Base-by-base conservation (phyloP, 2,888 invertebrate species). In the Sicus ferrugineus region DNA sequence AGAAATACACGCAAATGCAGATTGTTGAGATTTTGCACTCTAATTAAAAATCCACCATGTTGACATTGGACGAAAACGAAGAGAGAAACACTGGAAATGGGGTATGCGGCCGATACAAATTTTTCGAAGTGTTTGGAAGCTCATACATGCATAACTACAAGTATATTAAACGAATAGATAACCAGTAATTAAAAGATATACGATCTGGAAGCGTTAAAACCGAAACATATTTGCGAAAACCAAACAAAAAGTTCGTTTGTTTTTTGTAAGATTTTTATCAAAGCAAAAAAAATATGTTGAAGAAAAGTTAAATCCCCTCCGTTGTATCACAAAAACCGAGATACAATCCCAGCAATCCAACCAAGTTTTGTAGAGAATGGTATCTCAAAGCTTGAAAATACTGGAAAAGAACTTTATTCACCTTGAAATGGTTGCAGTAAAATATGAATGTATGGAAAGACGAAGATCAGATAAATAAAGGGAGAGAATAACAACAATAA, bases 11-110 rank as follows among this genome's bases (percentile, higher is more conserved):
- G 61, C 61, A 54, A 28, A 54, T 54, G 23, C 54, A 28, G 23
- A 61, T 38, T 42, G 26, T 42, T 61, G 16, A 26, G 16, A 61
- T 42, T 38, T 61, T 61, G 61, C 42, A 61, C 61, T 61, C 61
- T 42, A 61, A 61, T 38, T 26, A 34, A 61, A n/a, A 64, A 64
- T 50, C 64, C 64, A 48, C 64, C 46, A 48, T 50, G 14, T 64
- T 64, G 64, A 64, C 64, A 64, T 52, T 64, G 64, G 52, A 30
- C 19, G 23, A 38, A 21, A 31, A 34, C 19, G 21, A 54, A 54
- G 2, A 54, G 19, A 30, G 14, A 34, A 26, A 21, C 7, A 34
- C 14, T 23, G 14, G 23, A 31, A 59, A 59, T 2, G 19, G 2
- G 2, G 21, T 16, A 46, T 48, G 48, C 19, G 26, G 19, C n/a